Evolutionary conservation across 1,140 invertebrate species (phyloP), one percentile per base, ranked within the genome.

Genomic region (Saxidomus purpurata): DNA sequence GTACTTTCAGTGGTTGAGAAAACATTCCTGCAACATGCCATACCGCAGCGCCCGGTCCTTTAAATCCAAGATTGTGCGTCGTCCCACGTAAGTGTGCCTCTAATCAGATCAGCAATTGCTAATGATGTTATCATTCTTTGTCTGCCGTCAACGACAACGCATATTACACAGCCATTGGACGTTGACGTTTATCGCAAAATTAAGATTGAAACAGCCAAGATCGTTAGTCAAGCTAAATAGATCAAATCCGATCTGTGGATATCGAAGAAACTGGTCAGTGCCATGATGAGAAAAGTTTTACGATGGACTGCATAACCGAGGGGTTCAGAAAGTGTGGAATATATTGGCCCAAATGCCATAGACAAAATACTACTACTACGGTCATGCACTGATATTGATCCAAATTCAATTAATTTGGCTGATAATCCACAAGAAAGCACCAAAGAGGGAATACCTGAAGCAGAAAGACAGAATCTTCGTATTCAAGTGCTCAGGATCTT

Each of bases 321-420:
- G 88, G 71, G 0, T 85, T 89, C 28, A 19, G 81, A 22, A 89
- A 89, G 80, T 89, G 88, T 69, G 81, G 88, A 19, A 85, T 89
- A 0, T 85, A n/a, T 87, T 52, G 25, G 77, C 47, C 49, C 84
- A 25, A 87, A 87, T 40, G 71, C 69, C 1, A 36, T 87, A 6
- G 67, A 76, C 36, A 87, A 76, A 63, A 63, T 4, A 0, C 28
- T 87, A 13, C 84, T 76, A 0, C 38, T 87, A 0, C 71, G 84
- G 1, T 87, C 84, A 63, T 43, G n/a, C 40, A 79, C 31, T 15
- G 85, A 63, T 1, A 31, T 87, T 59, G 71, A 87, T 59, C 52
- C 71, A 22, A 11, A 9, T 2, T 1, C 28, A 8, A 61, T 77
- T 43, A 49, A 87, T 13, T 34, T 87, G 0, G 19, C 6, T 31